Evolutionary conservation across 2,797 vertebrate species (phyloP), one percentile per base, ranked within the genome.

Genomic region (Eospalax fontanierii): DNA sequence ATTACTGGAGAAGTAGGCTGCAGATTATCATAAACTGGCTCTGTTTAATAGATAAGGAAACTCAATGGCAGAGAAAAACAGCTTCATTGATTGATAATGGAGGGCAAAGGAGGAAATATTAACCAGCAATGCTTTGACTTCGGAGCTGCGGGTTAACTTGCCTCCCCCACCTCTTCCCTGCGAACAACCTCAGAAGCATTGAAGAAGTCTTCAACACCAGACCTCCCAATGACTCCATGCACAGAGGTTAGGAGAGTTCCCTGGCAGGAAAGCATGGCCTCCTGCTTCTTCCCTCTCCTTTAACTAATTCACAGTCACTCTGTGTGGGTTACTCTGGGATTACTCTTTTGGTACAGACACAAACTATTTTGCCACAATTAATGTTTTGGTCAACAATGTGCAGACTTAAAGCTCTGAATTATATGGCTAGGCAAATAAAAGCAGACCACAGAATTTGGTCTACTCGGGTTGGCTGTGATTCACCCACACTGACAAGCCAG

Each of bases 331-430:
- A 87, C 81, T 87, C 87, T 94, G 95, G 95, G 95, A 94, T 96
- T 91, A 91, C 95, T 94, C 89, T 90, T 96, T 95, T 46, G 63
- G 90, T 95, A 91, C 92, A 95, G 96, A 95, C 96, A 97, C 96
- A 96, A 96, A 90, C 95, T 95, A 79, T 96, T 96, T 96, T 96
- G 96, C 97, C 97, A 97, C 96, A 96, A 97, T 97, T 97, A 97
- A 96, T 96, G 83, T 97, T 97, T 97, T 95, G 95, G 97, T 97
- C 95, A 97, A 96, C 95, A 97, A 97, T 96, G 89, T 96, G 89
- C 95, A 97, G 97, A 96, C 95, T 95, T 96, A 95, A 95, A 97
- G 96, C 95, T 95, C 92, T 78, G 84, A 96, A 95, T 97, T 96
- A 96, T 97, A 97, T 94, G 97, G 92, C 81, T 95, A 63, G 89